These are phyloP conservation scores for Cyanoliseus patagonus DNA, from an alignment of 2,113 vertebrate species.

Conservation along the genomic window DNA sequence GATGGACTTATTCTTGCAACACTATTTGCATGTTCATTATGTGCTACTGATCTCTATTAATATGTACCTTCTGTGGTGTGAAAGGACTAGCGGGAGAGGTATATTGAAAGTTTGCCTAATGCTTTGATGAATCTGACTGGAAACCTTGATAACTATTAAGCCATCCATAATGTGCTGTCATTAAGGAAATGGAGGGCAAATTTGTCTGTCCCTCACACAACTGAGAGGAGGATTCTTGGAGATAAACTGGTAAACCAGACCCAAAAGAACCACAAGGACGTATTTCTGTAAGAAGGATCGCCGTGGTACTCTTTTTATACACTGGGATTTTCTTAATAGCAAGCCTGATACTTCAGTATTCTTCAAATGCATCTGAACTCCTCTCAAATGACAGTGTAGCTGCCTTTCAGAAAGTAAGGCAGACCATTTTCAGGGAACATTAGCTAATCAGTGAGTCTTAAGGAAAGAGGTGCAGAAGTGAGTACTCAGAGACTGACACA, in stretches of 20 bases:
- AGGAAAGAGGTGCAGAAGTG: background rate
- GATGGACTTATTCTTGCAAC: background rate
- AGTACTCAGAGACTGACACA: background rate
- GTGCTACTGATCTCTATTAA: background rate
- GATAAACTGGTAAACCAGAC: background rate
- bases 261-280: background rate
- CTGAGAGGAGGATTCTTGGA: background rate
- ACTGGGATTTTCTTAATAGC: background rate
- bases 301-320: background rate
- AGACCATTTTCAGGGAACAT: background rate
- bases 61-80: background rate
- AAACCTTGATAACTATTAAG: background rate
- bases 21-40: background rate
- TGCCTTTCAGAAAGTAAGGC: background rate
- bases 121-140: background rate
- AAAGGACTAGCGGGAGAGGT: background rate
- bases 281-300: background rate
- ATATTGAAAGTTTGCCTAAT: background rate
- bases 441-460: background rate
- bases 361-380: background rate
- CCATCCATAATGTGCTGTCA: background rate
- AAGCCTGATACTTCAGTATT: background rate
- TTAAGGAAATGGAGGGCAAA: background rate
- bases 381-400: background rate
- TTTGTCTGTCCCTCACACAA: background rate